Base-by-base conservation (phyloP, 2,888 invertebrate species). In the Cacoxenus indagator region DNA sequence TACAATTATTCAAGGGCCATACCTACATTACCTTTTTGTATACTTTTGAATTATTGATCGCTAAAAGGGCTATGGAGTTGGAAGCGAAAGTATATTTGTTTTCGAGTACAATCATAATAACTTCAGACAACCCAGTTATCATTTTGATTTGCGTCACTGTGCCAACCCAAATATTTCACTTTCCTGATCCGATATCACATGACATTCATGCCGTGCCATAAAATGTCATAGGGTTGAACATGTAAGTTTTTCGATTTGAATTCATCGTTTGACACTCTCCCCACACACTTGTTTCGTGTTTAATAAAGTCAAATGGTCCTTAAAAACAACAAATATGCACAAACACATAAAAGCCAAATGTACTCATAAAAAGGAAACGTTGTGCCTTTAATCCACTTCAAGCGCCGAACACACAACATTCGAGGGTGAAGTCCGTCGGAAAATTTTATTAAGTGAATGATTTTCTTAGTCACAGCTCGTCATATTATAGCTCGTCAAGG, bases 401-500 rank as follows among this genome's bases (percentile, higher is more conserved):
- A 62, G 62, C 48, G 48, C 24, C 22, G 46, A 22, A 26, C 46
- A 26, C 17, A 11, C 27, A 48, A 24, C 27, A 43, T 17, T 64
- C 26, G 46, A 8, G 64, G 65, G 54, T 75, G 69, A 54, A 54
- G 24, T 54, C 4, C 26, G 69, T 70, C 27, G 71, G 6, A 54
- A 70, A 73, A 71, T 78, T 76, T 79, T 82, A 82, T 62, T 22
- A 46, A 77, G 72, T 69, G 64, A 70, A 70, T 79, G 77, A 71
- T 78, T 37, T 37, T 31, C 59, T 31, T 17, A 37, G 5, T n/a
- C n/a, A n/a, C n/a, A n/a, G n/a, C n/a, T n/a, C n/a, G 31, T 8
- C 4, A 37, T 37, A 37, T 11, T 11, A 14, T 37, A 11, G 5
- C 37, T 37, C 37, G 14, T 37, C 37, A 73, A 71, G 73, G 77